A percentile compares a stretch with the other conserved stretches of the same genome.
Conservation (phyloP, 2,113 vertebrate genomes). For the Danionella cerebrum region DNA sequence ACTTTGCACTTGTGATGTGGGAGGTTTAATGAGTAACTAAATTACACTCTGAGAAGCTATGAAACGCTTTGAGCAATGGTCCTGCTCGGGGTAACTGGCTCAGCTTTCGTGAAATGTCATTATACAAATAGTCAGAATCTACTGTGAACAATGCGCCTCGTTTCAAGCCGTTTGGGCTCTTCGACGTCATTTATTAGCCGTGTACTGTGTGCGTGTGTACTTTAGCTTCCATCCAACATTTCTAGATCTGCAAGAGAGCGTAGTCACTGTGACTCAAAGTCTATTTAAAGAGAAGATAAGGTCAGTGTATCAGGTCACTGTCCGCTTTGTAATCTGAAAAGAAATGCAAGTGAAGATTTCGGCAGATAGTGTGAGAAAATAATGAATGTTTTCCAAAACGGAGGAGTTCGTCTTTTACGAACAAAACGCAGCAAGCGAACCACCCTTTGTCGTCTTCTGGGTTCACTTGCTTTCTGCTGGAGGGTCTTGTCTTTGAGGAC, state of each 20-base stretch:
- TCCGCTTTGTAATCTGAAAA: conserved; percentile 1
- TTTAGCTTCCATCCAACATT: not conserved
- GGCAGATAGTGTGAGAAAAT: too few species aligned
- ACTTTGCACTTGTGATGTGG: not conserved
- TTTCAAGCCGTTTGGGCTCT: not conserved
- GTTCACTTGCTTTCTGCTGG: too few species aligned
- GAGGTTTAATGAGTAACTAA: conserved; percentile 16
- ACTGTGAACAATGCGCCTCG: not conserved
- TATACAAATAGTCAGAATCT: not conserved
- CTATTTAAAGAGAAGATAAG: conserved; percentile 19
- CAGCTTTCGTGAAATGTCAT: not conserved
- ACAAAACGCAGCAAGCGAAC: too few species aligned
- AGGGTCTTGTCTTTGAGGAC: too few species aligned
- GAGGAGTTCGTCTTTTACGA: too few species aligned
- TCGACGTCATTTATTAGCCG: not conserved
- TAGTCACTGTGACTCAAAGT: conserved; percentile 15
- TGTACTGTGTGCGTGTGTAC: not conserved
- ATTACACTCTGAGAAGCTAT: not conserved
- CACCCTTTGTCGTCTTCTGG: too few species aligned
- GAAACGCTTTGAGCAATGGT: conserved; percentile 1
- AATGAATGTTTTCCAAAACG: too few species aligned
- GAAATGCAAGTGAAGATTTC: too few species aligned
- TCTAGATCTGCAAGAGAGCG: not conserved
- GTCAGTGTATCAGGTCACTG: conserved; percentile 15
- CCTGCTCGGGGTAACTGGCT: not conserved